phyloP scores from a whole-genome alignment of 2,797 vertebrate genomes.

The Rhinophrynus dorsalis region DNA sequence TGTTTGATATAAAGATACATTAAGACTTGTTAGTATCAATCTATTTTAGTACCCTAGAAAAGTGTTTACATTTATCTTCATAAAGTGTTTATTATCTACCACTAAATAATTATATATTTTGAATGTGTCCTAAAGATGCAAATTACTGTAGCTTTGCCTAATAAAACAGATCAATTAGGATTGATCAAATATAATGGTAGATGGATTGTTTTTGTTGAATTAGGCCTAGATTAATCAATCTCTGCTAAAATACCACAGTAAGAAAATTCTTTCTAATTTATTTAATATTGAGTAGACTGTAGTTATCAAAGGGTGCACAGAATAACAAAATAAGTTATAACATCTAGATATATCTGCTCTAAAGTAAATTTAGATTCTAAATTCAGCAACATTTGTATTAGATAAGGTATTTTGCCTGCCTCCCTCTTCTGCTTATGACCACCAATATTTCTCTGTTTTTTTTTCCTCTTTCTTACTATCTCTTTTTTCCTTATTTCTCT shows the following conservation, averaged over 20 bases:
- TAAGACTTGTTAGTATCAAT: conserved; percentile 15
- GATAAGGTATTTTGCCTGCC: too few species aligned
- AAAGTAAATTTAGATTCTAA: too few species aligned
- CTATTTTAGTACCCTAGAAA: neutral
- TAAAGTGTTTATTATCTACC: neutral
- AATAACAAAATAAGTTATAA: too few species aligned
- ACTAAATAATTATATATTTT: neutral
- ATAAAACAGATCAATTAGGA: neutral
- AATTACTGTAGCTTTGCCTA: neutral
- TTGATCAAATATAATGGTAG: neutral
- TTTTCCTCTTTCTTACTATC: too few species aligned
- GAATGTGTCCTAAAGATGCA: neutral
- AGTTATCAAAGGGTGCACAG: too few species aligned
- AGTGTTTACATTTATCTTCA: conserved; percentile 9
- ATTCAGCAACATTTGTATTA: too few species aligned
- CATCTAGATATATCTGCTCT: too few species aligned
- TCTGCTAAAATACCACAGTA: neutral
- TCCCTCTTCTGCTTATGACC: too few species aligned
- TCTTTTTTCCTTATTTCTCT: too few species aligned
- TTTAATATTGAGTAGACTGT: too few species aligned
- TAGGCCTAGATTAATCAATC: neutral
- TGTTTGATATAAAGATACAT: conserved; percentile 26
- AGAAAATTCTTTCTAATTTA: too few species aligned
- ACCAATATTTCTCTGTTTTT: too few species aligned
- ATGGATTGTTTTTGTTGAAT: neutral